Evolutionary conservation across 2,888 invertebrate species (phyloP).

Genomic region (Dasypolia templi): DNA sequence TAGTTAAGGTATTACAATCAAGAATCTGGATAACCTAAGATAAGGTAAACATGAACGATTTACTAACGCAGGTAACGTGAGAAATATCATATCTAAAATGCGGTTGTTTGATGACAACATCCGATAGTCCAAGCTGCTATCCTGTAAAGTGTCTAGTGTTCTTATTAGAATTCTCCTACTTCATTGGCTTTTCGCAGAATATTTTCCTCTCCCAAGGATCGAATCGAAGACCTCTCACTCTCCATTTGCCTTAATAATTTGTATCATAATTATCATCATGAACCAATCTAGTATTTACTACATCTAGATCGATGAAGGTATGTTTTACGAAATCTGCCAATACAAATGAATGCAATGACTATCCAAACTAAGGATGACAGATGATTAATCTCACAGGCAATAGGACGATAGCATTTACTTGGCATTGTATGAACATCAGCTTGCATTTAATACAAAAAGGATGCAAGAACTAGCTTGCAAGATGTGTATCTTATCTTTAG

Average conservation of each 20-base stretch:
- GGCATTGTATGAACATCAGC: conserved; percentile 36
- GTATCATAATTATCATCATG: background rate
- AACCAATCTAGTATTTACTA: background rate
- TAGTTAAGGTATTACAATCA: background rate
- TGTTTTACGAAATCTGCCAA: background rate
- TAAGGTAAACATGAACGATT: background rate
- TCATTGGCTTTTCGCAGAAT: too few species aligned
- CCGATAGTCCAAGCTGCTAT: background rate
- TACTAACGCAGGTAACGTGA: background rate
- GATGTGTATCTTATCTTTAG: conserved; percentile 48
- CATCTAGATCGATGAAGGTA: background rate
- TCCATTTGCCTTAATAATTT: background rate
- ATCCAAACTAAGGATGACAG: background rate
- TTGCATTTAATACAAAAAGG: conserved; percentile 29
- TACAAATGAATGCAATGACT: conserved; percentile 31
- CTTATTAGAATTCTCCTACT: too few species aligned
- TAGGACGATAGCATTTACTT: conserved; percentile 37
- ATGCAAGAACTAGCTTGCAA: conserved; percentile 26
- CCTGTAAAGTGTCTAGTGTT: background rate
- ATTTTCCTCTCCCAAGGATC: background rate
- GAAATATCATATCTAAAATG: background rate
- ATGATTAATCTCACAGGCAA: conserved; percentile 12
- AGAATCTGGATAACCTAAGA: background rate
- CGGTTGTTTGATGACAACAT: background rate
- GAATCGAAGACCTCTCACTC: background rate